phyloP scores from a whole-genome alignment of 1,140 invertebrate species.

The Bombus soroeensis region DNA sequence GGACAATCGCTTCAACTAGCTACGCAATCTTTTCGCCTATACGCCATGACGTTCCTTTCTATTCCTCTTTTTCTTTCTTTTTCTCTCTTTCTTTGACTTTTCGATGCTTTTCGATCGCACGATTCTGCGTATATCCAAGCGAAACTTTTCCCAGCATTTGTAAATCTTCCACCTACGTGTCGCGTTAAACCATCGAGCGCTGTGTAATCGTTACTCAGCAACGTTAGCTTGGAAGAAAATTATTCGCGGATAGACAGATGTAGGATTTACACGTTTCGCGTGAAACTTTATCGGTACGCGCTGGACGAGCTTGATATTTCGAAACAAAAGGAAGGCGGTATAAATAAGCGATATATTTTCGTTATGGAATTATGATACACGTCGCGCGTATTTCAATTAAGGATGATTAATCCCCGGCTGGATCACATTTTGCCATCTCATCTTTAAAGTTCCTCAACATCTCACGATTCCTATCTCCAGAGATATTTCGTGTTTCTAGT shows the following conservation, averaged over 20 bases:
- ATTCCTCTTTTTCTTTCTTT: not conserved
- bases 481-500: not conserved
- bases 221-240: constrained; percentile 18
- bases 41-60: not conserved
- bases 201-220: constrained; percentile 30
- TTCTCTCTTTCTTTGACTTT: rapidly evolving
- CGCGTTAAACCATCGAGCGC: constrained; percentile 21
- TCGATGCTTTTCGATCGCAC: not conserved
- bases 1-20: constrained; percentile 44
- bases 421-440: not conserved
- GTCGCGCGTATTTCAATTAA: not conserved
- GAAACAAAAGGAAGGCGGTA: not conserved
- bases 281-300: constrained; percentile 10
- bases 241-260: constrained; percentile 16
- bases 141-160: constrained; percentile 56
- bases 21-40: constrained; percentile 36
- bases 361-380: not conserved
- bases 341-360: constrained; percentile 12
- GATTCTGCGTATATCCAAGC: not conserved
- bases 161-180: constrained; percentile 47
- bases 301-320: not conserved
- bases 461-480: not conserved
- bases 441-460: not conserved
- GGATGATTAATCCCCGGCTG: not conserved
- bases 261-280: constrained; percentile 8